Evolutionary conservation across 2,113 vertebrate species (phyloP), one percentile per base, ranked within the genome.

Genomic region (Caloenas nicobarica): DNA sequence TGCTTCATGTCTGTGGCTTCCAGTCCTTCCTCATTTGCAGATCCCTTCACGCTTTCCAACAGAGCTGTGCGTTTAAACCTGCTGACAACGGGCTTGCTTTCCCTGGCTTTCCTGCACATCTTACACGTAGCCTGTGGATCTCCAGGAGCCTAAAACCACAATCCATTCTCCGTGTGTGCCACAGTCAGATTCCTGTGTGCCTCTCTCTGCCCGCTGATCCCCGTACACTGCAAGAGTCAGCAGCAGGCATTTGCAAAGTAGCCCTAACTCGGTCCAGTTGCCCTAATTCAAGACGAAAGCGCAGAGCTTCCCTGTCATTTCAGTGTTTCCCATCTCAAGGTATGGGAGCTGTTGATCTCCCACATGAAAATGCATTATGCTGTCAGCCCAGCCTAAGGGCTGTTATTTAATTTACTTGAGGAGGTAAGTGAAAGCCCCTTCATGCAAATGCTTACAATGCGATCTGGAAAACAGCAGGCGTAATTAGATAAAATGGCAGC

Each of bases 391-490:
- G 96, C 96, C 93, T 97, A 93, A 96, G 91, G 96, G 95, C 94
- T 95, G 92, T 94, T 97, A 96, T 96, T 96, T 97, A 93, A 97
- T 97, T 97, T 96, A 97, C 92, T 95, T 96, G 94, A 96, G 95
- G 94, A 96, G 96, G 96, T 97, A 96, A 96, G 96, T 96, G 96
- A 96, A 96, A 97, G 96, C 91, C 96, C 96, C 96, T 93, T 97
- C 92, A 95, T 96, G 95, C 95, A 96, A 95, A 96, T 94, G 93
- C 95, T 96, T 94, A 96, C 96, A 94, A 89, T 96, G 95, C 87
- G 96, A 97, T 97, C 95, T 93, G 93, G 95, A 96, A 95, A 97
- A 96, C 95, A 96, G 95, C 96, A 96, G 95, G 95, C 48, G 31
- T 97, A 96, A 97, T 97, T 96, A 95, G 95, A 96, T 95, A 96